Conservation (phyloP, 1,140 invertebrate species). For the Diploscapter pachys region DNA sequence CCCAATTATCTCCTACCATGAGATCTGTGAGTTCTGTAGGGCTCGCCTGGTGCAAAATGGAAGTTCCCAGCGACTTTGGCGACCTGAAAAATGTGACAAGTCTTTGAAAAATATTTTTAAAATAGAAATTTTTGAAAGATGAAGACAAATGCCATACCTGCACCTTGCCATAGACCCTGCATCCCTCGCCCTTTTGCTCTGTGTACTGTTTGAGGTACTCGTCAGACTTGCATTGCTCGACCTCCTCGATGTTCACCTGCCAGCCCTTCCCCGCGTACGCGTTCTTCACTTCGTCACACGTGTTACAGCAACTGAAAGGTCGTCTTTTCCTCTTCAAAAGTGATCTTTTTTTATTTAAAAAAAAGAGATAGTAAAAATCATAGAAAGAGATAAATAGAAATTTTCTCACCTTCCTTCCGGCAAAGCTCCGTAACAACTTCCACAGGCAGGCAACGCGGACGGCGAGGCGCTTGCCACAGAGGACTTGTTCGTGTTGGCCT, state of each 20-base stretch:
- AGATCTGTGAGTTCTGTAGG: slow-evolving; percentile 21
- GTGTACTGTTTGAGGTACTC: slow-evolving; percentile 70
- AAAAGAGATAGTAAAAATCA: too few species aligned
- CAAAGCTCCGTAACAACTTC: slow-evolving; percentile 74
- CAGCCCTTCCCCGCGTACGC: slow-evolving; percentile 84
- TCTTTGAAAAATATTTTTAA: too few species aligned
- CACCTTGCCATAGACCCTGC: slow-evolving; percentile 84
- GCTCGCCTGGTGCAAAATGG: slow-evolving; percentile 87
- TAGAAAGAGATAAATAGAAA: neutral
- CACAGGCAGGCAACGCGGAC: slow-evolving; percentile 62
- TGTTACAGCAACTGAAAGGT: slow-evolving; percentile 84
- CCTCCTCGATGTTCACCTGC: slow-evolving; percentile 74
- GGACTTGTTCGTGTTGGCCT: slow-evolving; percentile 37
- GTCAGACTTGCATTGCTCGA: slow-evolving; percentile 85
- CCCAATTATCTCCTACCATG: slow-evolving; percentile 8
- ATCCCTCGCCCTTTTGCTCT: slow-evolving; percentile 66
- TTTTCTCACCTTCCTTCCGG: slow-evolving; percentile 22
- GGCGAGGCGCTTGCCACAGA: slow-evolving; percentile 4
- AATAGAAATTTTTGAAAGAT: too few species aligned
- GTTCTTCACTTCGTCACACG: slow-evolving; percentile 88
- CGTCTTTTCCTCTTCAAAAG: neutral
- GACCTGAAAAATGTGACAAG: slow-evolving; percentile 64
- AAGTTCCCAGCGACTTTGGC: slow-evolving; percentile 76
- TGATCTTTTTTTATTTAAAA: too few species aligned
- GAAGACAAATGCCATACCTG: slow-evolving; percentile 67